phyloP scores from a whole-genome alignment of 2,797 vertebrate species.

The Philypnodon macrostomus region DNA sequence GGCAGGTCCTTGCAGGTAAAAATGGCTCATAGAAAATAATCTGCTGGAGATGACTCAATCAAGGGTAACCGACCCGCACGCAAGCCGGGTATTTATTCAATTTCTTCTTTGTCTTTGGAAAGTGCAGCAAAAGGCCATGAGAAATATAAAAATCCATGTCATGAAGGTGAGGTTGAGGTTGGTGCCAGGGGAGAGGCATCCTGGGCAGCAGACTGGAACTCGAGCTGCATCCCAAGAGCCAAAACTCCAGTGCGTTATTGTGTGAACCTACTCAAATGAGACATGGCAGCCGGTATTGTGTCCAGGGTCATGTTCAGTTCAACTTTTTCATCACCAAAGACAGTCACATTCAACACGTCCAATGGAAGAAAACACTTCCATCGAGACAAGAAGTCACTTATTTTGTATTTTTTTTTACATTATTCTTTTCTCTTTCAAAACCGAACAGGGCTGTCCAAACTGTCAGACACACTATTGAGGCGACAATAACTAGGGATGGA shows the following conservation, averaged over 20 bases:
- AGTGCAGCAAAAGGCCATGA: constrained; percentile 37
- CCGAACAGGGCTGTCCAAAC: constrained; percentile 42
- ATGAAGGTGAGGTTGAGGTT: constrained; percentile 23
- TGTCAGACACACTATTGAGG: constrained; percentile 40
- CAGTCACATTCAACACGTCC: constrained; percentile 39
- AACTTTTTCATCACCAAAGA: constrained; percentile 40
- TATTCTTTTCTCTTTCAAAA: constrained; percentile 22
- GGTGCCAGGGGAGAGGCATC: constrained; percentile 36
- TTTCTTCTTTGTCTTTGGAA: too few relatives aligned
- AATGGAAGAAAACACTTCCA: constrained; percentile 43
- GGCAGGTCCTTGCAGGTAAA: constrained; percentile 64
- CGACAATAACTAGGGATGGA: constrained; percentile 46
- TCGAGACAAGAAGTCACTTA: constrained; percentile 40
- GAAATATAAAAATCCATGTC: constrained; percentile 14
- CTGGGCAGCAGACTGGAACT: constrained; percentile 44
- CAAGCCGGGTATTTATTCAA: constrained; percentile 57
- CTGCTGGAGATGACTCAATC: constrained; percentile 63
- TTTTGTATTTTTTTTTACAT: constrained; percentile 23
- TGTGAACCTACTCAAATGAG: constrained; percentile 53
- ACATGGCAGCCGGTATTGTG: constrained; percentile 51
- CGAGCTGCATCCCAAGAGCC: constrained; percentile 21
- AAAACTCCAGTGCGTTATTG: constrained; percentile 42
- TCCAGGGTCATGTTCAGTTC: constrained; percentile 58
- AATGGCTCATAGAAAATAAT: constrained; percentile 47
- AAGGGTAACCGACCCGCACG: constrained; percentile 60